These are phyloP conservation scores for Salminus brasiliensis DNA, from an alignment of 2,113 vertebrate genomes.

Conservation along the genomic window DNA sequence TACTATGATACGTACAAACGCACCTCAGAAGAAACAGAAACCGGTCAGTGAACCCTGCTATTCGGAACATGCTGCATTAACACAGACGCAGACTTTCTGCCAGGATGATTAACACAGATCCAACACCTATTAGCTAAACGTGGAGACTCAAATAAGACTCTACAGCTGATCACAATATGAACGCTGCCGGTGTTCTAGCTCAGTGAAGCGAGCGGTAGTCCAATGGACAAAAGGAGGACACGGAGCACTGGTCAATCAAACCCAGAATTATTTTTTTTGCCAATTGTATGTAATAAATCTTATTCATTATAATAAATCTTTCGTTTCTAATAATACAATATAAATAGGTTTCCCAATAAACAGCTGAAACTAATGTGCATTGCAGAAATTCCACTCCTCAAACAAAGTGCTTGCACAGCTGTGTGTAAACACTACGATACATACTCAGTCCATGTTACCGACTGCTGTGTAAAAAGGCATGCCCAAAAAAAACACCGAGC, in stretches of 20 bases:
- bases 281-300: too few species aligned
- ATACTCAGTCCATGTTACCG: not conserved
- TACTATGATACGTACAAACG: conserved; percentile 17
- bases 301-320: not conserved
- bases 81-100: not conserved
- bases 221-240: conserved; percentile 3
- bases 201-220: not conserved
- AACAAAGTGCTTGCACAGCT: conserved; percentile 26
- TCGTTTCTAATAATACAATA: not conserved
- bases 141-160: not conserved
- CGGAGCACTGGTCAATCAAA: not conserved
- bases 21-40: conserved; percentile 27
- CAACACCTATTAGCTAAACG: not conserved
- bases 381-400: conserved; percentile 3
- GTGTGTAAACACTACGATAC: not conserved
- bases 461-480: not conserved
- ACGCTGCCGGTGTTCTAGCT: not conserved
- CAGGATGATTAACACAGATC: not conserved
- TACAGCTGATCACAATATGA: not conserved
- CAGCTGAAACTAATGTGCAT: not conserved
- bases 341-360: not conserved
- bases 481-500: not conserved
- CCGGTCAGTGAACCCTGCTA: not conserved
- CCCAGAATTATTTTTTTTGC: too few species aligned
- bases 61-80: not conserved